Evolutionary conservation across 2,888 invertebrate genomes (phyloP).

Genomic region (Hydraecia micacea): DNA sequence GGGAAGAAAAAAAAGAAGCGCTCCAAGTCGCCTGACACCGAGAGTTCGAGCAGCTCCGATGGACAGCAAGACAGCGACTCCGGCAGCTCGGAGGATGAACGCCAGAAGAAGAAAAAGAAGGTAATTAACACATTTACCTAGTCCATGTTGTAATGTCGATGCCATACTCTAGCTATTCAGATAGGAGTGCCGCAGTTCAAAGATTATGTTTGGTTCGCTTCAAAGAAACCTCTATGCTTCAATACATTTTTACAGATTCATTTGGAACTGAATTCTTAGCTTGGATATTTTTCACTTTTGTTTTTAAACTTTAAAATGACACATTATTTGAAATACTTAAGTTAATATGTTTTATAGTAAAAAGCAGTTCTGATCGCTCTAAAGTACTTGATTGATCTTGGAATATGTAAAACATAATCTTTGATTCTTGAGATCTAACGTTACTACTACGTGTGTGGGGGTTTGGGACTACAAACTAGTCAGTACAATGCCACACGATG

Average conservation of each 20-base stretch:
- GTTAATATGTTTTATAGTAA: neutral
- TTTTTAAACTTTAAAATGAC: slow-evolving; percentile 17
- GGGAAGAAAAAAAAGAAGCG: slow-evolving; percentile 90
- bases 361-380: slow-evolving; percentile 4
- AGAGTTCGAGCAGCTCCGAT: slow-evolving; percentile 86
- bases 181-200: slow-evolving; percentile 68
- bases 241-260: slow-evolving; percentile 40
- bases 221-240: slow-evolving; percentile 46
- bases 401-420: slow-evolving; percentile 75
- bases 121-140: slow-evolving; percentile 74
- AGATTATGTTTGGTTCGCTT: slow-evolving; percentile 71
- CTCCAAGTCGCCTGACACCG: slow-evolving; percentile 89
- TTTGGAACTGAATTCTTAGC: slow-evolving; percentile 37
- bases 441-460: slow-evolving; percentile 72
- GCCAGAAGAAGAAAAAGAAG: slow-evolving; percentile 86
- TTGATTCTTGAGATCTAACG: slow-evolving; percentile 75
- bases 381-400: slow-evolving; percentile 32
- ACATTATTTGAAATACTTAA: neutral
- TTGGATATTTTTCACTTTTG: slow-evolving; percentile 33
- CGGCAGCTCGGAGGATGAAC: slow-evolving; percentile 81
- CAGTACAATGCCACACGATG: slow-evolving; percentile 57
- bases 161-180: slow-evolving; percentile 53
- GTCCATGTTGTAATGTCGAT: slow-evolving; percentile 53
- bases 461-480: slow-evolving; percentile 65
- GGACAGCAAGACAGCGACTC: slow-evolving; percentile 83